Evolutionary conservation across 1,140 invertebrate species (phyloP).

Genomic region (Zophobas morio): DNA sequence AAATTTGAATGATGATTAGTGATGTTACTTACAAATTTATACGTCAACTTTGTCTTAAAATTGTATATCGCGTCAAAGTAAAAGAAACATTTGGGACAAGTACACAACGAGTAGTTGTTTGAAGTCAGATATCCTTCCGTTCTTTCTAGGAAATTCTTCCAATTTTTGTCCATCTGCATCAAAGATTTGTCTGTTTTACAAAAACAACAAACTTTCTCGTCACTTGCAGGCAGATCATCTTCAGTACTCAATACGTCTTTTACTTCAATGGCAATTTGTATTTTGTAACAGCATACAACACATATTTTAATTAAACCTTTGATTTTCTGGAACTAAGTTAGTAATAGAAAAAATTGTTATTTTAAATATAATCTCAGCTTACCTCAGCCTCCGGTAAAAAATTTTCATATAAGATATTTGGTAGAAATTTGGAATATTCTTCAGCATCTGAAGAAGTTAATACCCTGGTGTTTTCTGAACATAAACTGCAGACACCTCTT

Average conservation of each 20-base stretch:
- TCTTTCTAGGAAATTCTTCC: slow-evolving; percentile 8
- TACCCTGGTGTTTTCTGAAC: slow-evolving; percentile 15
- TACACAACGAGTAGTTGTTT: neutral
- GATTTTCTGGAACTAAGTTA: slow-evolving; percentile 24
- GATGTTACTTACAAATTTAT: slow-evolving; percentile 16
- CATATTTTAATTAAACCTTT: slow-evolving; percentile 7
- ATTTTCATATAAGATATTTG: neutral
- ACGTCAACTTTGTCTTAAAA: slow-evolving; percentile 14
- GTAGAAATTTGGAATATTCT: slow-evolving; percentile 13
- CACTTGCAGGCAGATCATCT: neutral
- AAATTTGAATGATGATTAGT: too few species aligned
- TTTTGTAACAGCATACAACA: slow-evolving; percentile 12
- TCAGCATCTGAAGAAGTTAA: slow-evolving; percentile 13
- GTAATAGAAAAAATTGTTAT: neutral
- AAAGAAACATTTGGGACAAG: neutral
- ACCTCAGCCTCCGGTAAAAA: slow-evolving; percentile 18
- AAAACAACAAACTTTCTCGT: neutral
- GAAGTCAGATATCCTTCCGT: slow-evolving; percentile 7
- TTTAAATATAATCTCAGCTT: slow-evolving; percentile 1
- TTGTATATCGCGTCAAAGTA: slow-evolving; percentile 23
- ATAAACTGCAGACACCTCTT: slow-evolving; percentile 30
- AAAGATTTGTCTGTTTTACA: slow-evolving; percentile 12
- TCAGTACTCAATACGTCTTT: neutral
- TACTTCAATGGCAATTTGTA: slow-evolving; percentile 15
- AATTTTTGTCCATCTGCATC: slow-evolving; percentile 6